Evolutionary conservation across 2,113 vertebrate genomes (phyloP).

Genomic region (Axis porcinus): DNA sequence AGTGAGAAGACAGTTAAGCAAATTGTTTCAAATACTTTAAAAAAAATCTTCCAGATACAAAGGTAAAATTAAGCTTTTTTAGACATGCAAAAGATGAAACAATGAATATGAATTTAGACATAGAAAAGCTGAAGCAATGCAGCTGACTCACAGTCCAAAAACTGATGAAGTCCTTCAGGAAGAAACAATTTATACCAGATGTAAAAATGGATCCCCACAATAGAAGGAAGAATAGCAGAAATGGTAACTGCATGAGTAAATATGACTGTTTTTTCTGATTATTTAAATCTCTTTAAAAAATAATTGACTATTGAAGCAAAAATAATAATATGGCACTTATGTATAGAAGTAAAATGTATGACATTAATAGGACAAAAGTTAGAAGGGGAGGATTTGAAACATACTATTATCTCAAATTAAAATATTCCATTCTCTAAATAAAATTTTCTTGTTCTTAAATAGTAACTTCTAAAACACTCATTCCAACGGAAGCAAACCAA

Average conservation of each 20-base stretch:
- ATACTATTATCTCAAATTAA: not conserved
- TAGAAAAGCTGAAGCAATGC: not conserved
- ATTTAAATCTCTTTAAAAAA: not conserved
- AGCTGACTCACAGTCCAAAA: not conserved
- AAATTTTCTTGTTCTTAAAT: not conserved
- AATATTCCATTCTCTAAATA: not conserved
- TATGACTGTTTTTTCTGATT: not conserved
- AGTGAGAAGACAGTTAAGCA: not conserved
- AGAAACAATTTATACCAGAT: not conserved
- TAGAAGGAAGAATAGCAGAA: not conserved
- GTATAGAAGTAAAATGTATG: not conserved
- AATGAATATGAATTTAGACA: not conserved
- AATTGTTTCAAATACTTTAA: not conserved
- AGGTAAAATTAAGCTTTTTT: not conserved
- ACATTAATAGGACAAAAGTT: not conserved
- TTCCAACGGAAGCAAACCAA: not conserved
- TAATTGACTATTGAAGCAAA: not conserved
- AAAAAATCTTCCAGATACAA: not conserved
- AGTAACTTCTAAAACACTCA: not conserved
- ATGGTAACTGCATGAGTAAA: not conserved
- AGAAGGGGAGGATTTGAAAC: not conserved
- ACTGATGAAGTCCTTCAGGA: not conserved
- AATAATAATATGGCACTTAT: not conserved
- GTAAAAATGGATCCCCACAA: not conserved
- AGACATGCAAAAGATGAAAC: not conserved